Percentiles rank a stretch among this genome's conserved stretches.
phyloP scores from a whole-genome alignment of 2,797 vertebrate genomes.

The Pogonophryne albipinna region DNA sequence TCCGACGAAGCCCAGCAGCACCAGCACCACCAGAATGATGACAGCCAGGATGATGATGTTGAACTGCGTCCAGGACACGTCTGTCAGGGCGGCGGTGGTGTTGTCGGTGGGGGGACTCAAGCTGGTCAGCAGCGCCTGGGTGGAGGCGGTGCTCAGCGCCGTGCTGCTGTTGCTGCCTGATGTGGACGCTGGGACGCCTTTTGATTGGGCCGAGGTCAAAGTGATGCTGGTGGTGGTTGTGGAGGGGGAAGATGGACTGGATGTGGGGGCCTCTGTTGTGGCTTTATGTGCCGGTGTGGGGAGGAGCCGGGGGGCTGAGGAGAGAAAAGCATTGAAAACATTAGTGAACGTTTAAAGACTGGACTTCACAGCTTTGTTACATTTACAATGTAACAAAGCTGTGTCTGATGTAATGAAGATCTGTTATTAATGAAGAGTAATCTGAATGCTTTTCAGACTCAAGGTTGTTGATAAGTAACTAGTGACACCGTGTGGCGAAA shows the following conservation, averaged over 20 bases:
- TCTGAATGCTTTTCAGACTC: background rate
- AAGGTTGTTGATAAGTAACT: background rate
- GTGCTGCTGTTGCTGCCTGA: slow-evolving; percentile 69
- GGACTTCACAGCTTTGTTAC: background rate
- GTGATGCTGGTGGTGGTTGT: slow-evolving; percentile 72
- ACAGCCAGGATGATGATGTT: slow-evolving; percentile 97
- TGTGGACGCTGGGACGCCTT: slow-evolving; percentile 68
- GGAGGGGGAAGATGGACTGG: slow-evolving; percentile 49
- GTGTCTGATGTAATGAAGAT: too few species aligned
- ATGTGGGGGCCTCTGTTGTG: slow-evolving; percentile 52
- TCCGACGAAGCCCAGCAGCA: slow-evolving; percentile 95
- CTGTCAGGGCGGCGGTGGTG: slow-evolving; percentile 89
- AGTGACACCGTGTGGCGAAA: slow-evolving; percentile 39
- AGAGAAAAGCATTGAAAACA: slow-evolving; percentile 24
- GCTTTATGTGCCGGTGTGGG: slow-evolving; percentile 47
- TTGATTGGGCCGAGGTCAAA: slow-evolving; percentile 44
- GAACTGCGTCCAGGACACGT: slow-evolving; percentile 98
- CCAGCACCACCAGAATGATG: slow-evolving; percentile 95
- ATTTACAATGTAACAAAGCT: background rate
- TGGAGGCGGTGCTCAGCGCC: slow-evolving; percentile 76
- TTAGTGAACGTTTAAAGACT: background rate
- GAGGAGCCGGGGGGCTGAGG: slow-evolving; percentile 59
- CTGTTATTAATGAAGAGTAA: background rate
- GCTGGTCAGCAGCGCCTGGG: slow-evolving; percentile 80
- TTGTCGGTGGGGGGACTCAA: slow-evolving; percentile 88